phyloP scores from a whole-genome alignment of 23 tunicate species.

The Ciona savignyi region DNA sequence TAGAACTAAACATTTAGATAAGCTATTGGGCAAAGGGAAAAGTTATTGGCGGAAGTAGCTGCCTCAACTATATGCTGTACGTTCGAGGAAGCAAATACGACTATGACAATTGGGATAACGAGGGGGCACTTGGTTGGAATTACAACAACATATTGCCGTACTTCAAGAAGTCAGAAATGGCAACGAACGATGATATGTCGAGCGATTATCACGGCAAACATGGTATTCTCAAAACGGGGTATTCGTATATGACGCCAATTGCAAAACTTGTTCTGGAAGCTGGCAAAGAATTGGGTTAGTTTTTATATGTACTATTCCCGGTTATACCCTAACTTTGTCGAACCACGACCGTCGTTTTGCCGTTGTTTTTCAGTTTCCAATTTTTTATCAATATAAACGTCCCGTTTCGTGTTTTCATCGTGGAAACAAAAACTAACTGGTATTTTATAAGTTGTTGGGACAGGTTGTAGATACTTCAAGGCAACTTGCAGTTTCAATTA shows the following conservation, averaged over 20 bases:
- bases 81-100: conserved; percentile 34
- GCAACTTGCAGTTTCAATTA: no score
- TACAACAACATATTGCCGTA: conserved; percentile 24
- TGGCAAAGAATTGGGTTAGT: conserved; percentile 27
- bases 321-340: not conserved
- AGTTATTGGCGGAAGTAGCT: conserved; percentile 49
- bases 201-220: conserved; percentile 22
- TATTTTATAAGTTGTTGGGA: no score
- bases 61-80: conserved; percentile 40
- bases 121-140: conserved; percentile 47
- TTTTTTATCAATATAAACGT: no score
- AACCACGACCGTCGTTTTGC: not conserved
- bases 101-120: conserved; percentile 44
- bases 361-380: no score
- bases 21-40: conserved; percentile 26
- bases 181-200: not conserved
- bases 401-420: no score
- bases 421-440: no score
- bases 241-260: conserved; percentile 3
- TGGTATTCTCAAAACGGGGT: conserved; percentile 29
- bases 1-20: no score
- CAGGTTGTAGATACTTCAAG: no score
- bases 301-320: not conserved
- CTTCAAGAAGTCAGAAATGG: conserved; percentile 38
- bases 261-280: conserved; percentile 16